phyloP scores from a whole-genome alignment of 2,797 vertebrate genomes.

The Typhlichthys eigenmanni region DNA sequence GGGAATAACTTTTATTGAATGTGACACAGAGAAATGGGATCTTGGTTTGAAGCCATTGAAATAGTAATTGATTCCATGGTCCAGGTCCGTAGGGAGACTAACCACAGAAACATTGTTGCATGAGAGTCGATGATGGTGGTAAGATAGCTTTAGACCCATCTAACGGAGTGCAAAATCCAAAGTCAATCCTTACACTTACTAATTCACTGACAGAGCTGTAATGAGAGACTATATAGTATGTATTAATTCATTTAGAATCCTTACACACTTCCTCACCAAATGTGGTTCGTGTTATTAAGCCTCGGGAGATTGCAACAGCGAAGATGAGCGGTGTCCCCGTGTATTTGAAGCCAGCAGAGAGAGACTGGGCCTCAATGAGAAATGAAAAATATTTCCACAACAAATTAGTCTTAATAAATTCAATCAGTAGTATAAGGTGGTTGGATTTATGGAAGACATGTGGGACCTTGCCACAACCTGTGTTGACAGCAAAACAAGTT shows the following conservation, averaged over 20 bases:
- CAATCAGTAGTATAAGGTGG: not conserved
- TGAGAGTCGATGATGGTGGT: slow-evolving; percentile 48
- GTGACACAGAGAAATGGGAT: slow-evolving; percentile 74
- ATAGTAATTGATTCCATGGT: slow-evolving; percentile 75
- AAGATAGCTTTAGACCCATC: slow-evolving; percentile 56
- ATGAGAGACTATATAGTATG: slow-evolving; percentile 46
- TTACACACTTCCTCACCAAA: slow-evolving; percentile 25
- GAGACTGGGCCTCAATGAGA: slow-evolving; percentile 26
- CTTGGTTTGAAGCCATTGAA: slow-evolving; percentile 60
- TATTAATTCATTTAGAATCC: slow-evolving; percentile 44
- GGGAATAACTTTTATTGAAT: slow-evolving; percentile 73
- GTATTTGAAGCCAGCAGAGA: slow-evolving; percentile 20
- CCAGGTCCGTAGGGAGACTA: slow-evolving; percentile 43
- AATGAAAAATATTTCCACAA: slow-evolving; percentile 15
- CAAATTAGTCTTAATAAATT: not conserved
- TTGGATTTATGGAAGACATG: not conserved
- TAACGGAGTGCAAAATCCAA: slow-evolving; percentile 26
- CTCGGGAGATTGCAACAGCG: slow-evolving; percentile 30
- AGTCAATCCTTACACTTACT: slow-evolving; percentile 38
- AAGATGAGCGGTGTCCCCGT: slow-evolving; percentile 24
- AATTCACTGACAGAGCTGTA: slow-evolving; percentile 57
- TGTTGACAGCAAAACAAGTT: slow-evolving; percentile 5
- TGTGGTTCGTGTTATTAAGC: slow-evolving; percentile 52
- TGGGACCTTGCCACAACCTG: not conserved
- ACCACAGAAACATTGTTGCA: slow-evolving; percentile 48